These are phyloP conservation scores for Hirudinaria manillensis DNA, from an alignment of 2,888 invertebrate species.

Conservation along the genomic window DNA sequence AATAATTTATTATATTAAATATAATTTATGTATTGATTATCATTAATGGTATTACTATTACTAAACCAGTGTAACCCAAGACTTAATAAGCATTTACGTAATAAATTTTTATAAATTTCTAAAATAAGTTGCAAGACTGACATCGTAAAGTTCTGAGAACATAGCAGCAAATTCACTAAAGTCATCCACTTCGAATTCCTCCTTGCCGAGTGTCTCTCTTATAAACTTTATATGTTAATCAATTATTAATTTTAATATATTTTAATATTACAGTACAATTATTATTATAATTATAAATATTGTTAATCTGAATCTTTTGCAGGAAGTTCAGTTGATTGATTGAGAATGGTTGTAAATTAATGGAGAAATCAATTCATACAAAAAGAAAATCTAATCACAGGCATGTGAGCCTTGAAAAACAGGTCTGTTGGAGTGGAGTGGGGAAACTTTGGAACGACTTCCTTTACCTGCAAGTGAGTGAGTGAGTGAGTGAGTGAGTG, in stretches of 20 bases:
- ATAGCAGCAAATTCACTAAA: not conserved
- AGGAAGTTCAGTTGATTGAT: too few relatives aligned
- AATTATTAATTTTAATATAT: not conserved
- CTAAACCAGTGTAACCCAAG: too few relatives aligned
- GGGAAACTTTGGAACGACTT: not conserved
- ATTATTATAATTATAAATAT: not conserved
- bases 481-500: slow-evolving; percentile 36
- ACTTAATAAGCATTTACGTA: too few relatives aligned
- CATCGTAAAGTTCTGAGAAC: slow-evolving; percentile 1
- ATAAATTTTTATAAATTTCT: not conserved
- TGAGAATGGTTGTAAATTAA: too few relatives aligned
- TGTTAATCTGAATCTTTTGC: not conserved
- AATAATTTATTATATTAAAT: too few relatives aligned
- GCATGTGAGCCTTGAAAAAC: not conserved
- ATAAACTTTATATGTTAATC: not conserved
- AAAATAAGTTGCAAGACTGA: not conserved
- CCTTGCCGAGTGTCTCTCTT: not conserved
- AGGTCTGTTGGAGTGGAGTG: not conserved
- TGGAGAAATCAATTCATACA: too few relatives aligned
- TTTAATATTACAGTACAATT: not conserved
- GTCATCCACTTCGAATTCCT: not conserved
- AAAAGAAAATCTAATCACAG: too few relatives aligned
- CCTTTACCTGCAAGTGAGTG: slow-evolving; percentile 29
- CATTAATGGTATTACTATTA: too few relatives aligned
- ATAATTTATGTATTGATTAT: too few relatives aligned